These are phyloP conservation scores for Molorchus minor DNA, from an alignment of 2,888 invertebrate genomes.

Conservation along the genomic window DNA sequence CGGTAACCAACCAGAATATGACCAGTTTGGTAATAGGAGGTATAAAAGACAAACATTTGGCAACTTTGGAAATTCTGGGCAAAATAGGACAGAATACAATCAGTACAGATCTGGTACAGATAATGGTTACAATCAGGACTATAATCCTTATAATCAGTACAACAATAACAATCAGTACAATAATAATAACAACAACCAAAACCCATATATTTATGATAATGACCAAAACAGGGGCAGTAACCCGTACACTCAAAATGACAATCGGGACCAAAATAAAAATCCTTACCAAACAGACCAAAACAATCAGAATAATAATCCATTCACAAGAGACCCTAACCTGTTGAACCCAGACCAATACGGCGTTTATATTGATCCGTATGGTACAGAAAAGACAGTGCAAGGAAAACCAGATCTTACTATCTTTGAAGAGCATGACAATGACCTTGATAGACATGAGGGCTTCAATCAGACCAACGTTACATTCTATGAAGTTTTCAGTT, in stretches of 20 bases:
- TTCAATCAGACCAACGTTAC: constrained; percentile 49
- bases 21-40: constrained; percentile 43
- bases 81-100: constrained; percentile 30
- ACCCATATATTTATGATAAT: constrained; percentile 14
- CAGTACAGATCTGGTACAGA: constrained; percentile 5
- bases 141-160: constrained; percentile 31
- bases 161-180: constrained; percentile 12
- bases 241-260: constrained; percentile 27
- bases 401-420: constrained; percentile 28
- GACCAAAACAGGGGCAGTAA: constrained; percentile 22
- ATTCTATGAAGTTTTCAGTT: constrained; percentile 70
- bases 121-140: constrained; percentile 14
- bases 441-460: constrained; percentile 25
- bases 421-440: constrained; percentile 25
- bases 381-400: too few species aligned
- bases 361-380: constrained; percentile 57
- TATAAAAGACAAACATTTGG: constrained; percentile 22
- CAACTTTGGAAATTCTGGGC: constrained; percentile 10
- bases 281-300: constrained; percentile 29
- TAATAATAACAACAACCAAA: too few species aligned
- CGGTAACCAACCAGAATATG: constrained; percentile 38
- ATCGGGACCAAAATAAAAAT: constrained; percentile 28
- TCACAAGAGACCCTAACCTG: constrained; percentile 50
- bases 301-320: constrained; percentile 45
- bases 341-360: constrained; percentile 56